These are phyloP conservation scores for Drosophila recens DNA, from an alignment of 2,888 invertebrate genomes.

Conservation along the genomic window DNA sequence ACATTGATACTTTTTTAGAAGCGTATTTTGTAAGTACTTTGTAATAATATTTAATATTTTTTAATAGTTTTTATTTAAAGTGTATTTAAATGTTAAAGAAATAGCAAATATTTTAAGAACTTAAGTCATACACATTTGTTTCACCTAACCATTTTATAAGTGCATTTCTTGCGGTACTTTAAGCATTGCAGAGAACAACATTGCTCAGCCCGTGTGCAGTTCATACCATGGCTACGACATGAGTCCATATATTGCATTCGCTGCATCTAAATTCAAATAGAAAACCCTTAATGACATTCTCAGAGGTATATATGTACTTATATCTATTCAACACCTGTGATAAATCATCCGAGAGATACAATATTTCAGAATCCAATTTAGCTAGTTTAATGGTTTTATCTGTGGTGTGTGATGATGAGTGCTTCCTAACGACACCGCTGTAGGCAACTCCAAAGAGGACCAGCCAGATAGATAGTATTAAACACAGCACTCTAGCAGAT, in stretches of 20 bases:
- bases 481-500: background rate
- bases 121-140: background rate
- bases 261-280: constrained; percentile 1
- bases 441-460: background rate
- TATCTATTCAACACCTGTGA: background rate
- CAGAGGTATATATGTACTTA: background rate
- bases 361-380: background rate
- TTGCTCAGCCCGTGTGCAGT: constrained; percentile 20
- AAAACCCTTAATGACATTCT: background rate
- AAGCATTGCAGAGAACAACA: constrained; percentile 20
- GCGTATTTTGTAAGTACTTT: no score
- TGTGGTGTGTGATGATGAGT: background rate
- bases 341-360: background rate
- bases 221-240: background rate
- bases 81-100: no score
- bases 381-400: background rate
- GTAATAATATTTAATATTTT: no score
- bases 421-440: background rate
- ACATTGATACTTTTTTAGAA: background rate
- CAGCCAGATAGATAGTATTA: background rate
- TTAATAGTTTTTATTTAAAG: no score
- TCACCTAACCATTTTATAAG: background rate
- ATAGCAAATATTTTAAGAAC: no score
- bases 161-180: background rate
- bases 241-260: constrained; percentile 12